phyloP scores from a whole-genome alignment of 1,140 invertebrate species.

The Aphaenogaster ashmeadi region DNA sequence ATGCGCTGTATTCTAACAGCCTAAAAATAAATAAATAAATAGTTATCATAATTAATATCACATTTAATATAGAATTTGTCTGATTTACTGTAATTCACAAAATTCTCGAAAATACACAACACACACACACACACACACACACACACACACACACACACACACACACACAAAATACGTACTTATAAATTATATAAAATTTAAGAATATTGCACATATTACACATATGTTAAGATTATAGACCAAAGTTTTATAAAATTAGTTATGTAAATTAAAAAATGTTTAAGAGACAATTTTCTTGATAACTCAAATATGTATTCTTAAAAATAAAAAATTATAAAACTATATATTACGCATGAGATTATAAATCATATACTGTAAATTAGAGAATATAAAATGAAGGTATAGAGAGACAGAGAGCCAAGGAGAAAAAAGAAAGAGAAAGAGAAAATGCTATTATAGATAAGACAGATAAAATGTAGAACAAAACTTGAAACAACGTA shows the following conservation, averaged over 20 bases:
- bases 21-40: background rate
- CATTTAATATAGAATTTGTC: background rate
- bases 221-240: background rate
- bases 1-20: background rate
- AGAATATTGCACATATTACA: background rate
- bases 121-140: background rate
- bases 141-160: no score
- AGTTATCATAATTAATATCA: background rate
- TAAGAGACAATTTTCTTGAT: background rate
- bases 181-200: constrained; percentile 11
- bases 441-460: background rate
- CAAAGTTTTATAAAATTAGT: background rate
- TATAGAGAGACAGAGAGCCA: no score
- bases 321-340: background rate
- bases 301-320: background rate
- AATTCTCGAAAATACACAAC: background rate
- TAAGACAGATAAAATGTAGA: background rate
- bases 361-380: background rate
- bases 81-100: background rate
- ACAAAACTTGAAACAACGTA: background rate
- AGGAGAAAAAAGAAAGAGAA: background rate
- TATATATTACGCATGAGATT: background rate
- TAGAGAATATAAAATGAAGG: background rate
- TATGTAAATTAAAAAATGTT: background rate
- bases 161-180: background rate